Evolutionary conservation across 2,888 invertebrate genomes (phyloP).

Genomic region (Tetranychus truncatus): DNA sequence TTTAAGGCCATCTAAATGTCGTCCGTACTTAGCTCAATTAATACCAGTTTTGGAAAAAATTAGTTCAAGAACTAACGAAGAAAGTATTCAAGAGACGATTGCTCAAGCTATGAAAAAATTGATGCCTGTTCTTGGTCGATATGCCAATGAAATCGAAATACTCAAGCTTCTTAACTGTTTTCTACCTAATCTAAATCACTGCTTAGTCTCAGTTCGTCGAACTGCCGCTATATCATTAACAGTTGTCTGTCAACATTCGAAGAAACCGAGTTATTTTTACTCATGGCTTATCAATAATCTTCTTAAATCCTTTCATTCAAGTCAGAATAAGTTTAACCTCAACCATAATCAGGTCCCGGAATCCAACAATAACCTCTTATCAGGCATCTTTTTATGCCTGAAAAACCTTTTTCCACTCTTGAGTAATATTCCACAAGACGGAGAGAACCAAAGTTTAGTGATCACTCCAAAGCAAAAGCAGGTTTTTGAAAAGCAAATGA

Average conservation of each 20-base stretch:
- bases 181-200: slow-evolving; percentile 44
- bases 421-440: slow-evolving; percentile 7
- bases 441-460: slow-evolving; percentile 4
- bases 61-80: slow-evolving; percentile 48
- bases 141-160: slow-evolving; percentile 50
- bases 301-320: not conserved
- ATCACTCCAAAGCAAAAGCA: slow-evolving; percentile 14
- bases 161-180: slow-evolving; percentile 51
- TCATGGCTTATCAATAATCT: slow-evolving; percentile 41
- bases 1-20: slow-evolving; percentile 53
- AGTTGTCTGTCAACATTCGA: slow-evolving; percentile 55
- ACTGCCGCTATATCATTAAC: slow-evolving; percentile 62
- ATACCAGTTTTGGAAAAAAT: slow-evolving; percentile 54
- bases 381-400: slow-evolving; percentile 17
- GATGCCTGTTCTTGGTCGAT: slow-evolving; percentile 46
- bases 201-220: slow-evolving; percentile 56
- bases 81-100: slow-evolving; percentile 49
- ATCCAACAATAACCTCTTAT: not conserved
- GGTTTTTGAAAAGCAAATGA: slow-evolving; percentile 16
- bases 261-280: slow-evolving; percentile 49
- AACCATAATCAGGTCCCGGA: not conserved
- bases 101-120: slow-evolving; percentile 46
- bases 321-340: not conserved
- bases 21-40: slow-evolving; percentile 54
- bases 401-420: slow-evolving; percentile 17